Evolutionary conservation across 2,888 invertebrate genomes (phyloP), one percentile per base, ranked within the genome.

Genomic region (Parnassius orleans): DNA sequence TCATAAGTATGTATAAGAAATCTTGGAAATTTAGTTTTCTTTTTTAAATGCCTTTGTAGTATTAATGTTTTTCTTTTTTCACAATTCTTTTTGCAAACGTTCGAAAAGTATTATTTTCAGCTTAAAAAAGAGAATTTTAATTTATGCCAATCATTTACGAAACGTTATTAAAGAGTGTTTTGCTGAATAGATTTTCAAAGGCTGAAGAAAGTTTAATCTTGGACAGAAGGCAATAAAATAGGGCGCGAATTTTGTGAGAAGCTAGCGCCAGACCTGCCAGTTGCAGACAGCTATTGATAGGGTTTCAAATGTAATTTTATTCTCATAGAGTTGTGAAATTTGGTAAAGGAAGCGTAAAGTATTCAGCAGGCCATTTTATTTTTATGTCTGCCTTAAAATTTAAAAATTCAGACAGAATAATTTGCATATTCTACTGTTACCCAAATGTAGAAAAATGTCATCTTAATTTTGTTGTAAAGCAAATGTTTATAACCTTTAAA

Each of bases 241-340:
- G 87, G 86, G 86, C 77, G 85, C 77, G 79, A 86, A 87, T 87
- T 87, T 85, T 81, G 81, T 79, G 85, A 86, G 85, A 83, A 87
- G 85, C 84, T 80, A 84, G 83, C 84, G 81, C 81, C 85, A 78
- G 80, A 82, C 81, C 88, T 90, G 90, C 88, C 90, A 88, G 81
- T 80, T 78, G 83, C 90, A 90, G 89, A 88, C 89, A 83, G 87
- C 85, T 81, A 89, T 90, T 87, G 90, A 90, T 90, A 90, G 87
- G 87, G 86, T 84, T 83, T 77, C 48, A 48, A 48, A 74, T 77
- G 75, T 73, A 68, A 68, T 63, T 61, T 65, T 64, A 79, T 68
- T 46, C 71, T 10, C 71, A 72, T 64, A 71, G 86, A 87, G 87
- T 63, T 77, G 83, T 72, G 67, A 70, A 54, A 54, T 63, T 62